Evolutionary conservation across 2,888 invertebrate species (phyloP).

Genomic region (Lithophane socia): DNA sequence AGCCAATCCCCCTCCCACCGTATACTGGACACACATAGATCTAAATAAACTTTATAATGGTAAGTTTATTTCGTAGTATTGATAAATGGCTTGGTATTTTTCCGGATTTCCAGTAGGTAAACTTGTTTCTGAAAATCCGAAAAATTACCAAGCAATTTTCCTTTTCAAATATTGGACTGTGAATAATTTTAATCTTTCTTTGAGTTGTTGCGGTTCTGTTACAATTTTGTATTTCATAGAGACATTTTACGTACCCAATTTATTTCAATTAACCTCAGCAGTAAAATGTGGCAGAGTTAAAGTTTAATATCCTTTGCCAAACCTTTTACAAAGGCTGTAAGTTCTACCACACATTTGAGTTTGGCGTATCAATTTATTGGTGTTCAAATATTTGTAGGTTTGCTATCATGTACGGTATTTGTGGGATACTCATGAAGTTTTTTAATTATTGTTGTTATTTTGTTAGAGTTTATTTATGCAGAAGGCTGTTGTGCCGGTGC

Average conservation of each 20-base stretch:
- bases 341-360: slow-evolving; percentile 1
- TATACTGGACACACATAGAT: slow-evolving; percentile 93
- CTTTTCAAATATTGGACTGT: not conserved
- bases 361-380: not conserved
- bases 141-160: not conserved
- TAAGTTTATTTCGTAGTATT: slow-evolving; percentile 70
- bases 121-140: not conserved
- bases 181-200: slow-evolving; percentile 6
- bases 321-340: slow-evolving; percentile 1
- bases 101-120: too few relatives aligned
- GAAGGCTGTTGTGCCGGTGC: not conserved
- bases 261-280: slow-evolving; percentile 6
- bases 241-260: slow-evolving; percentile 7
- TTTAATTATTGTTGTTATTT: not conserved
- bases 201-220: slow-evolving; percentile 14
- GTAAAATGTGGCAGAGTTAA: not conserved
- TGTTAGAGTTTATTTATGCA: too few relatives aligned
- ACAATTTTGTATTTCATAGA: slow-evolving; percentile 14
- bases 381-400: slow-evolving; percentile 1
- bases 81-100: too few relatives aligned
- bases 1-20: slow-evolving; percentile 93
- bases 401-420: too few relatives aligned
- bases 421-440: not conserved
- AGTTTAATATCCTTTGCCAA: slow-evolving; percentile 11
- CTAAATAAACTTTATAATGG: slow-evolving; percentile 91